A percentile compares a stretch with the other conserved stretches of the same genome.
Evolutionary conservation across 2,888 invertebrate genomes (phyloP).

Genomic region (Tenthredo notha): DNA sequence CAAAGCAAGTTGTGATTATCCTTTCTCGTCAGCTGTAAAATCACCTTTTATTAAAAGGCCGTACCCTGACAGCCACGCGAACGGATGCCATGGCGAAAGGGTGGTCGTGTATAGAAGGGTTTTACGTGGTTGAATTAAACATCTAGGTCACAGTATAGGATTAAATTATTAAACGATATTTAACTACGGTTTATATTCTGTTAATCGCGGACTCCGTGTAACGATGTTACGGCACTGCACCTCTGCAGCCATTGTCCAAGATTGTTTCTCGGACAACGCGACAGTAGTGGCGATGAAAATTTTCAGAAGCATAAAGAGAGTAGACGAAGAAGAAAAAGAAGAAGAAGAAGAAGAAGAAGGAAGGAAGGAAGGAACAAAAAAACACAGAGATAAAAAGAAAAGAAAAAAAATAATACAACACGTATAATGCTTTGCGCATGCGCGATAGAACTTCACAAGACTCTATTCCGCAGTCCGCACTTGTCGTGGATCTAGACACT

Average conservation of each 20-base stretch:
- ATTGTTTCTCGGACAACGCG: conserved; percentile 49
- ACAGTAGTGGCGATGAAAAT: conserved; percentile 37
- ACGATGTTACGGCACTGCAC: conserved; percentile 42
- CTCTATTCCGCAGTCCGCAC: conserved; percentile 36
- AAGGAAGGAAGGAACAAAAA: too few relatives aligned
- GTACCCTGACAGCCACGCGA: conserved; percentile 94
- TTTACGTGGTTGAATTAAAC: not conserved
- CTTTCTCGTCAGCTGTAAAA: conserved; percentile 50
- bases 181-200: not conserved
- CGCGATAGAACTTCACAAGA: not conserved
- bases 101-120: not conserved
- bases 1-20: conserved; percentile 58
- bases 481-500: conserved; percentile 15
- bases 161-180: not conserved
- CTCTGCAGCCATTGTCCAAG: conserved; percentile 51
- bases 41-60: conserved; percentile 94
- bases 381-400: too few relatives aligned
- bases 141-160: not conserved
- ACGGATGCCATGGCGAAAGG: conserved; percentile 88
- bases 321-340: not conserved
- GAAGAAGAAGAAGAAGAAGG: too few relatives aligned
- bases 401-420: not conserved
- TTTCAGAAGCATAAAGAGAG: not conserved
- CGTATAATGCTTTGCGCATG: conserved; percentile 17
- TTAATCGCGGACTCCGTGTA: conserved; percentile 15